These are phyloP conservation scores for Drosophila paramelanica DNA, from an alignment of 2,888 invertebrate genomes.

Conservation along the genomic window DNA sequence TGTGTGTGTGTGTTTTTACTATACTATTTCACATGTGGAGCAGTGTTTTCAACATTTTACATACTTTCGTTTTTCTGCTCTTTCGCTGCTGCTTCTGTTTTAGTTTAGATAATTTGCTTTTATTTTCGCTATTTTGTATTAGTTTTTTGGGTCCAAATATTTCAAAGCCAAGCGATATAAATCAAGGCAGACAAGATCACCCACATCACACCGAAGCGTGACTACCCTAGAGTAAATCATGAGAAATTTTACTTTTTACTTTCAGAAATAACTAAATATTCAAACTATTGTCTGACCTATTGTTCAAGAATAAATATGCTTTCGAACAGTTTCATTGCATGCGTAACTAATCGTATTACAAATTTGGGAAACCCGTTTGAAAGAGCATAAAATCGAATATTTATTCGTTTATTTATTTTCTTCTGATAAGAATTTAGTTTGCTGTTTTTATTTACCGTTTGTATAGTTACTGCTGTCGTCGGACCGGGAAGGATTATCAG, in stretches of 20 bases:
- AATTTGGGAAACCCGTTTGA: not conserved
- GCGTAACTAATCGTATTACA: not conserved
- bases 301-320: not conserved
- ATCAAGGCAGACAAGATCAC: not conserved
- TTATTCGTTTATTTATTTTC: conserved; percentile 8
- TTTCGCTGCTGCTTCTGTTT: conserved; percentile 15
- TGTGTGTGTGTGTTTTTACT: conserved; percentile 17
- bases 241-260: no score
- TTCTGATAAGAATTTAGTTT: conserved; percentile 51
- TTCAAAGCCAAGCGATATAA: conserved; percentile 16
- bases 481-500: conserved; percentile 37
- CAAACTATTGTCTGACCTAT: no score
- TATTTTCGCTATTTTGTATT: conserved; percentile 23
- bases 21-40: conserved; percentile 38
- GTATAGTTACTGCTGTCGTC: conserved; percentile 15
- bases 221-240: not conserved
- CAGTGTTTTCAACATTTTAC: conserved; percentile 8
- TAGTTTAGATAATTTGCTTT: not conserved
- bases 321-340: not conserved
- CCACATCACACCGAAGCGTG: not conserved
- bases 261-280: no score
- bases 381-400: conserved; percentile 9
- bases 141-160: conserved; percentile 26
- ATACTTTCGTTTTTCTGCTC: conserved; percentile 54
- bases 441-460: conserved; percentile 16